Evolutionary conservation across 2,888 invertebrate species (phyloP).

Genomic region (Microplitis deprimator): DNA sequence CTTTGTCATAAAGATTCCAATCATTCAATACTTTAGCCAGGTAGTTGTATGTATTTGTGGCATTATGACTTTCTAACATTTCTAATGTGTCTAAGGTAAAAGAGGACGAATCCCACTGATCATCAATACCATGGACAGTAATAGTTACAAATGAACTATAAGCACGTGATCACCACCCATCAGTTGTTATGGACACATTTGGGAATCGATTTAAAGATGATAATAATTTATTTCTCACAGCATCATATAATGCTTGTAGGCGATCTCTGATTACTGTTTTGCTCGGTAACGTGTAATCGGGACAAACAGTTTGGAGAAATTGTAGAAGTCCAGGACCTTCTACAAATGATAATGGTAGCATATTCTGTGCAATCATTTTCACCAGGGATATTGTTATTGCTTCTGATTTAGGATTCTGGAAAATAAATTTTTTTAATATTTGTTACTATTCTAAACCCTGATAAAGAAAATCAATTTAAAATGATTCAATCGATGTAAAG

Average conservation of each 20-base stretch:
- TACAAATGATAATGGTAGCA: constrained; percentile 24
- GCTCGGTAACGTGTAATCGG: constrained; percentile 23
- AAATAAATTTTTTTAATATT: neutral
- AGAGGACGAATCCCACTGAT: constrained; percentile 28
- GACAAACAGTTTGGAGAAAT: constrained; percentile 22
- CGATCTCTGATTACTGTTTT: constrained; percentile 22
- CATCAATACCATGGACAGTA: constrained; percentile 34
- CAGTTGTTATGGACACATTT: constrained; percentile 42
- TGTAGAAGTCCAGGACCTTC: constrained; percentile 18
- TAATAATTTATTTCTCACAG: constrained; percentile 12
- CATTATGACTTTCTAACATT: constrained; percentile 40
- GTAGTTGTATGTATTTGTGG: constrained; percentile 23
- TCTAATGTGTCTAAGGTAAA: constrained; percentile 37
- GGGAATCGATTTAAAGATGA: constrained; percentile 18
- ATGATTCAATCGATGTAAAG: neutral
- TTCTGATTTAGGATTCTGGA: constrained; percentile 18
- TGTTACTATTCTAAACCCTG: constrained; percentile 5
- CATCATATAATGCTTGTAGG: constrained; percentile 23
- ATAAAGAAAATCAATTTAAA: constrained; percentile 1
- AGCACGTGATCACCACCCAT: constrained; percentile 40
- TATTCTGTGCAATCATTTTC: constrained; percentile 28
- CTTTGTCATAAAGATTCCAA: constrained; percentile 40
- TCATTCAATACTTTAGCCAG: constrained; percentile 28
- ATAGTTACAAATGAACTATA: constrained; percentile 34
- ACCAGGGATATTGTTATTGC: constrained; percentile 8